Conservation (phyloP, 1,140 invertebrate genomes). For the Drosophila chauvacae region DNA sequence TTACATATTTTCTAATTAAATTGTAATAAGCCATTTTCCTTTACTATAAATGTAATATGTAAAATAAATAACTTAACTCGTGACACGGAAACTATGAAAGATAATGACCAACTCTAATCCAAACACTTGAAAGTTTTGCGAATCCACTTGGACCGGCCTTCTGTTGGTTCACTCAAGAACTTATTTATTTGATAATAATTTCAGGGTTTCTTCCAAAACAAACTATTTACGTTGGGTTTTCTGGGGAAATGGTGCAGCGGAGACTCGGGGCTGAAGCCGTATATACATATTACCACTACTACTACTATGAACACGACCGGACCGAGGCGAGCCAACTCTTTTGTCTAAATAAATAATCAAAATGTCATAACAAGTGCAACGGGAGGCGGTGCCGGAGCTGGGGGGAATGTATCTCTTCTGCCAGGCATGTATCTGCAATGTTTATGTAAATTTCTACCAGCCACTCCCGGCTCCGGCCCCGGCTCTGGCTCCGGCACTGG, state of each 20-base stretch:
- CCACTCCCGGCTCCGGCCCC: slow-evolving; percentile 2
- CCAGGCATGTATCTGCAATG: slow-evolving; percentile 52
- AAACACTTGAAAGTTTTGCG: slow-evolving; percentile 36
- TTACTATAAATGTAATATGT: no score
- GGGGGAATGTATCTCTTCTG: slow-evolving; percentile 31
- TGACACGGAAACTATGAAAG: not conserved
- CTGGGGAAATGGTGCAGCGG: slow-evolving; percentile 4
- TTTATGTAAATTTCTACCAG: slow-evolving; percentile 73
- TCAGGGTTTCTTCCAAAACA: slow-evolving; percentile 58
- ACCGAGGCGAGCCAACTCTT: slow-evolving; percentile 47
- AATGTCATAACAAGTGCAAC: slow-evolving; percentile 74
- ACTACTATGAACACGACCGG: slow-evolving; percentile 10
- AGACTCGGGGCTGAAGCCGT: not conserved
- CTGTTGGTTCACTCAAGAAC: slow-evolving; percentile 50
- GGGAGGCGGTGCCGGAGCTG: slow-evolving; percentile 1
- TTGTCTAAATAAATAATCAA: slow-evolving; percentile 80
- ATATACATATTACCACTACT: not conserved
- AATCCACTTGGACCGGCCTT: slow-evolving; percentile 28
- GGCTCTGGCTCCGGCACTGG: not conserved
- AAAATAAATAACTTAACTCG: not conserved
- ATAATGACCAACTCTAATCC: slow-evolving; percentile 16
- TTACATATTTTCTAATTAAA: not conserved
- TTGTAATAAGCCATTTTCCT: no score
- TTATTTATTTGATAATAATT: slow-evolving; percentile 82
- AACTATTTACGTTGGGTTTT: slow-evolving; percentile 64